Conservation (phyloP, 2,113 vertebrate genomes). For the Corapipo altera region DNA sequence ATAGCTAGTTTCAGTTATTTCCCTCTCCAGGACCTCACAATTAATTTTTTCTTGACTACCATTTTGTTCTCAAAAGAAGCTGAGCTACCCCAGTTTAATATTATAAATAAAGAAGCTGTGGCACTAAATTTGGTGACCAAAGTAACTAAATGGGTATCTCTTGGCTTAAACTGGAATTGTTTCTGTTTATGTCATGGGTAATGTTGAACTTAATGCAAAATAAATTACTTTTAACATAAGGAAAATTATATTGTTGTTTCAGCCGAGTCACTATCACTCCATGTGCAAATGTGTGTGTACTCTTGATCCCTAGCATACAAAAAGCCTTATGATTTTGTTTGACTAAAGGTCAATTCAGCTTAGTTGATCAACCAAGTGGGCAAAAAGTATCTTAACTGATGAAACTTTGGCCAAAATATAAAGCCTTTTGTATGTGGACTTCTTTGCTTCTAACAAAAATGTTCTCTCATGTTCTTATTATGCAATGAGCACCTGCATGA, state of each 20-base stretch:
- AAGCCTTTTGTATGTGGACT: not conserved
- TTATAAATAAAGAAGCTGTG: not conserved
- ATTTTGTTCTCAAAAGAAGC: not conserved
- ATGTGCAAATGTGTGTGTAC: fast-evolving
- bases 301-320: not conserved
- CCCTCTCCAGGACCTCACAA: not conserved
- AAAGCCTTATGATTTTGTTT: not conserved
- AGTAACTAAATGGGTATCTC: not conserved
- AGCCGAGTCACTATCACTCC: not conserved
- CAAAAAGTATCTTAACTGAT: not conserved
- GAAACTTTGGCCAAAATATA: not conserved
- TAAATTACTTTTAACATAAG: not conserved
- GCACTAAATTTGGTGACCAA: not conserved
- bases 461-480: not conserved
- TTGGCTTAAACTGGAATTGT: not conserved
- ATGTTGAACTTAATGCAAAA: not conserved
- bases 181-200: not conserved
- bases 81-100: not conserved
- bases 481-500: not conserved
- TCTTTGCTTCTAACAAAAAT: not conserved
- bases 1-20: not conserved
- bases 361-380: not conserved
- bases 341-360: not conserved
- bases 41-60: not conserved
- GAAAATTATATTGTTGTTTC: not conserved